phyloP scores from a whole-genome alignment of 2,113 vertebrate genomes.

The Leucopsar rothschildi region DNA sequence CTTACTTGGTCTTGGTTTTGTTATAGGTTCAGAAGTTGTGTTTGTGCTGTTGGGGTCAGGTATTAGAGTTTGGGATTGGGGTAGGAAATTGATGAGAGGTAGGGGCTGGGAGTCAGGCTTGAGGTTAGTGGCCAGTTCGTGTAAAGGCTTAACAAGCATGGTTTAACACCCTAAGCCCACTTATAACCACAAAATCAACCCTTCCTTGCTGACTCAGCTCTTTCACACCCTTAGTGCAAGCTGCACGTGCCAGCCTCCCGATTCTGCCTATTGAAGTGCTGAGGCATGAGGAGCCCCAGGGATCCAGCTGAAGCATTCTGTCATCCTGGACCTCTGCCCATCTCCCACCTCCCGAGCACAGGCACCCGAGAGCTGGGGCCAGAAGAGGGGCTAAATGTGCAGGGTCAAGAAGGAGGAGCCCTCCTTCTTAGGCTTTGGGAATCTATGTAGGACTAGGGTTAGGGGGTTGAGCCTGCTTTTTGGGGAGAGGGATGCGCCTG shows the following conservation, averaged over 20 bases:
- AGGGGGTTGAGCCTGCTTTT: accelerated
- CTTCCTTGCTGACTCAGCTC: neutral
- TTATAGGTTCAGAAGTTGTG: neutral
- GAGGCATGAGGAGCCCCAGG: neutral
- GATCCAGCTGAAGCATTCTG: neutral
- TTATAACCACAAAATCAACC: neutral
- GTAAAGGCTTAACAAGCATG: neutral
- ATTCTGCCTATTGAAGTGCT: neutral
- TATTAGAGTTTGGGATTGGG: neutral
- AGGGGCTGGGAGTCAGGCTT: neutral
- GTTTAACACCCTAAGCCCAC: neutral
- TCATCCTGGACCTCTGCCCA: neutral
- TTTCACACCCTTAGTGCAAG: neutral
- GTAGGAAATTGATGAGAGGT: neutral
- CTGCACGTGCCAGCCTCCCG: neutral
- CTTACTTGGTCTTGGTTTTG: neutral
- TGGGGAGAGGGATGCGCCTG: neutral
- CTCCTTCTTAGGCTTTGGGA: neutral
- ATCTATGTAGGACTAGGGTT: accelerated
- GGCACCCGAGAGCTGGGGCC: accelerated
- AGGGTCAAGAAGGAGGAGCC: neutral
- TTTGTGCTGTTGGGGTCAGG: neutral
- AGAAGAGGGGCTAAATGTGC: neutral
- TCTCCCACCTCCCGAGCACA: accelerated
- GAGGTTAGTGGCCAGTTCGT: neutral